Percentiles rank a stretch among this genome's conserved stretches.
Evolutionary conservation across 2,888 invertebrate genomes (phyloP).

Genomic region (Homarus gammarus): DNA sequence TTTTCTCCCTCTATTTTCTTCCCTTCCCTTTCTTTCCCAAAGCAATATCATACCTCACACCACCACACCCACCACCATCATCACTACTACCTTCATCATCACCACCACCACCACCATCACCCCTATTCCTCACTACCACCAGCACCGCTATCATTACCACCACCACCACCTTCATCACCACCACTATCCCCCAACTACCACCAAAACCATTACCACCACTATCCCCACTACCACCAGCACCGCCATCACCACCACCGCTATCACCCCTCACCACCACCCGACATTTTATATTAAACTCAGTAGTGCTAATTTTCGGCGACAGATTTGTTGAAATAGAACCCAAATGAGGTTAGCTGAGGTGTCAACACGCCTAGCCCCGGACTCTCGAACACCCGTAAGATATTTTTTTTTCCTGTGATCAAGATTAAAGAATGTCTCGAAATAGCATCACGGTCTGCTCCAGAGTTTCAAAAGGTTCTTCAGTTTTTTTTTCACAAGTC

Average conservation of each 20-base stretch:
- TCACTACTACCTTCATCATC: too few species aligned
- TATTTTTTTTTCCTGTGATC: background rate
- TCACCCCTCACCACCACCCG: background rate
- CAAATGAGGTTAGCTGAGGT: background rate
- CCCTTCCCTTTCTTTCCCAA: background rate
- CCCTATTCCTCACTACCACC: too few species aligned
- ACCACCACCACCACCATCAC: too few species aligned
- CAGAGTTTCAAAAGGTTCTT: background rate
- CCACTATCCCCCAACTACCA: too few species aligned
- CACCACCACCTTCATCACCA: too few species aligned
- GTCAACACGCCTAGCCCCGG: background rate
- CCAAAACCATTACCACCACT: background rate
- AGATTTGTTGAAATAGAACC: background rate
- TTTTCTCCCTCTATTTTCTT: background rate
- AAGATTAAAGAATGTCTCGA: background rate
- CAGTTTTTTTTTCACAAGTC: background rate
- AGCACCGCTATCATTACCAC: too few species aligned
- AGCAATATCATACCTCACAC: background rate
- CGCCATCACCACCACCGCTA: background rate
- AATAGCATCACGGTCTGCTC: background rate
- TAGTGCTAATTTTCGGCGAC: background rate
- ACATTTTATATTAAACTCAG: background rate
- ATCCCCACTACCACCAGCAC: background rate
- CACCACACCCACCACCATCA: too few species aligned
- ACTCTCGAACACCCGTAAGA: background rate